A percentile compares a stretch with the other conserved stretches of the same genome.
phyloP scores from a whole-genome alignment of 2,797 vertebrate genomes.

The Muscicapa striata region DNA sequence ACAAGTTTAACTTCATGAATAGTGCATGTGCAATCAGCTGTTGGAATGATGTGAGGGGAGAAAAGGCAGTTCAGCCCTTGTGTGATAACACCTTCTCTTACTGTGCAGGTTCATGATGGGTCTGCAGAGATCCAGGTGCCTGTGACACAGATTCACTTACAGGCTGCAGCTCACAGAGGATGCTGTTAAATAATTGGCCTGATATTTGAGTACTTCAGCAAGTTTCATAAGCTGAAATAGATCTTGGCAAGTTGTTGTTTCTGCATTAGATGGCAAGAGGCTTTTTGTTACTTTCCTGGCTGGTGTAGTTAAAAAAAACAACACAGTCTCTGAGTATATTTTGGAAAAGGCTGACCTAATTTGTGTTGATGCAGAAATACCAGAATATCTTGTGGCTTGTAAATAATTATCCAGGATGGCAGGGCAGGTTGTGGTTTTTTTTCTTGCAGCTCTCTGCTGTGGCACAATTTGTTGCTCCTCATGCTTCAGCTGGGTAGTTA shows the following conservation, averaged over 20 bases:
- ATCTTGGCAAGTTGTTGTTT: conserved; percentile 7
- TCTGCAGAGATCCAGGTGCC: not conserved
- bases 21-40: not conserved
- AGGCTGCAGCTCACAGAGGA: not conserved
- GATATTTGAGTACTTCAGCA: conserved; percentile 1
- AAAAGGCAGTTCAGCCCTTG: not conserved
- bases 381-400: not conserved
- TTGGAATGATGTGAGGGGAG: not conserved
- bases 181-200: conserved; percentile 21
- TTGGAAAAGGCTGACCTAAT: not conserved
- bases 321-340: not conserved
- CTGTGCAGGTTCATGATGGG: not conserved
- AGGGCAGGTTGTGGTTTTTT: not conserved
- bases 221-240: conserved; percentile 36
- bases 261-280: not conserved
- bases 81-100: not conserved
- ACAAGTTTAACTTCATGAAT: not conserved
- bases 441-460: not conserved
- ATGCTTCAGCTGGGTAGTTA: not conserved
- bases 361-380: not conserved
- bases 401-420: conserved; percentile 22
- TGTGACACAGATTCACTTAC: not conserved
- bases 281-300: not conserved
- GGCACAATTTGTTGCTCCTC: not conserved
- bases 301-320: not conserved